Evolutionary conservation across 2,797 vertebrate species (phyloP).

Genomic region (Arrhamphus sclerolepis): DNA sequence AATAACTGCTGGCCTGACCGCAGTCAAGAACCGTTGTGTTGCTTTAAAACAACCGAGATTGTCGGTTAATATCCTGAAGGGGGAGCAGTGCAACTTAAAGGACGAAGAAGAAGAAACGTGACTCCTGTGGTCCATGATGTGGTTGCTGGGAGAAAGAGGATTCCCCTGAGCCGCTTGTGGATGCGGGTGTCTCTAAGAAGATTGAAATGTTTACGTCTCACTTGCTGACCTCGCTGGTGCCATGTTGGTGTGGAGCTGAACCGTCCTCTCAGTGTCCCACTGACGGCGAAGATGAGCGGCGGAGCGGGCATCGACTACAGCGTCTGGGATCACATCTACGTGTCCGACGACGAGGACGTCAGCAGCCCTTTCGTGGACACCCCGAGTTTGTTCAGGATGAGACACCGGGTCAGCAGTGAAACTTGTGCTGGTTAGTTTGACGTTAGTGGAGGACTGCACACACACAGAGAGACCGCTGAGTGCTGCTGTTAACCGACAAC

Average conservation of each 20-base stretch:
- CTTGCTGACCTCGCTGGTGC: not conserved
- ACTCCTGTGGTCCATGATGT: too few relatives aligned
- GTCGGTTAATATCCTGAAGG: too few relatives aligned
- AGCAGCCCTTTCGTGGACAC: conserved; percentile 92
- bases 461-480: not conserved
- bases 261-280: not conserved
- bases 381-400: conserved; percentile 89
- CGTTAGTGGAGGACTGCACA: not conserved
- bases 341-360: conserved; percentile 91
- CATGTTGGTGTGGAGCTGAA: not conserved
- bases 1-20: too few relatives aligned
- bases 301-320: conserved; percentile 84
- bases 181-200: conserved; percentile 19
- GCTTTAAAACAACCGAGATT: too few relatives aligned
- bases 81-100: too few relatives aligned
- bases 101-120: not conserved
- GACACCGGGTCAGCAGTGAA: conserved; percentile 85
- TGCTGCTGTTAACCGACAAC: conserved; percentile 2
- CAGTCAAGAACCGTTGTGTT: too few relatives aligned
- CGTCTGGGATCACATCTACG: conserved; percentile 91
- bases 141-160: not conserved
- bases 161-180: too few relatives aligned
- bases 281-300: conserved; percentile 68
- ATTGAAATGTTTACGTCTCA: conserved; percentile 1
- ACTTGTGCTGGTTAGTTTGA: conserved; percentile 32